Evolutionary conservation across 2,888 invertebrate genomes (phyloP).

Genomic region (Polietes domitor): DNA sequence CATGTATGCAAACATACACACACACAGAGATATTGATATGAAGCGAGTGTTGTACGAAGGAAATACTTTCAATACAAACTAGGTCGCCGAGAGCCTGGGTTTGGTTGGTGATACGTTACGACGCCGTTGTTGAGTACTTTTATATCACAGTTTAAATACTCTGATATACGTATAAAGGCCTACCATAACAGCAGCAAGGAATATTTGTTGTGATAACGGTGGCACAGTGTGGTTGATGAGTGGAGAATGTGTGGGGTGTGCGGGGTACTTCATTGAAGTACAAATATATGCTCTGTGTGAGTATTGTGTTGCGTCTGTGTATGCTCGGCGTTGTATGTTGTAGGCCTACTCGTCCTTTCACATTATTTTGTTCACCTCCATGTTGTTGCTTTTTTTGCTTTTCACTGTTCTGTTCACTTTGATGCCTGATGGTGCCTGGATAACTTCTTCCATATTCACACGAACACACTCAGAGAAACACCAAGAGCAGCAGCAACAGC

Average conservation of each 20-base stretch:
- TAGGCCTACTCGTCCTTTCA: constrained; percentile 38
- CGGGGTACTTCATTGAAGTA: constrained; percentile 28
- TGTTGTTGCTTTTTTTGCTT: not conserved
- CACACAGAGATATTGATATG: not conserved
- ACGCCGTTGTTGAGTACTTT: constrained; percentile 41
- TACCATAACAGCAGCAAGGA: constrained; percentile 25
- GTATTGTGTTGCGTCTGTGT: too few species aligned
- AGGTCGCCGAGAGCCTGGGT: constrained; percentile 64
- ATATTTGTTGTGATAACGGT: constrained; percentile 34
- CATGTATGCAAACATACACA: not conserved
- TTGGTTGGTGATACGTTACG: constrained; percentile 46
- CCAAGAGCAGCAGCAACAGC: constrained; percentile 39
- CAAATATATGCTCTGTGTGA: not conserved
- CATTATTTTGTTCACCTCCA: not conserved
- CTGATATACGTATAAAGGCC: constrained; percentile 45
- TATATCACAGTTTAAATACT: constrained; percentile 55
- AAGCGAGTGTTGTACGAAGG: constrained; percentile 22
- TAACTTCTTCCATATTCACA: constrained; percentile 74
- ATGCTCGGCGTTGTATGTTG: constrained; percentile 35
- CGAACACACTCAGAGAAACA: constrained; percentile 51
- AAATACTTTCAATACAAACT: constrained; percentile 59
- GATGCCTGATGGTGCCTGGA: constrained; percentile 73
- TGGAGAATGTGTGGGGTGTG: not conserved
- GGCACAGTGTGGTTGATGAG: constrained; percentile 27
- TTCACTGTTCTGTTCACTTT: constrained; percentile 47